These are phyloP conservation scores for Manis crassicaudata DNA, from an alignment of 2,797 vertebrate genomes.

Conservation along the genomic window DNA sequence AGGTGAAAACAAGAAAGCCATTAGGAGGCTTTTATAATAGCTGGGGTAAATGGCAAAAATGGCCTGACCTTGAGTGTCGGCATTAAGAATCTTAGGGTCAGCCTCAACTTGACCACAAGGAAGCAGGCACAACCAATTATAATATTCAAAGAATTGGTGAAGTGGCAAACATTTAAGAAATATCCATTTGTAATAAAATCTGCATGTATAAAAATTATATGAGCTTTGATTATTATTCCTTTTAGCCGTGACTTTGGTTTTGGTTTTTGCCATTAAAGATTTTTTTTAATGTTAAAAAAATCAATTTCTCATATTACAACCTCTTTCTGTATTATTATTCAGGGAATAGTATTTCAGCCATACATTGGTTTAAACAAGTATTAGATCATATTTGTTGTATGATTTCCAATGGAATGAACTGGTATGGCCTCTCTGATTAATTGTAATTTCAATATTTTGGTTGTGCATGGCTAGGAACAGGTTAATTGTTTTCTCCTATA, in stretches of 20 bases:
- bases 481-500: slow-evolving; percentile 31
- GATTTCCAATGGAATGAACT: slow-evolving; percentile 20
- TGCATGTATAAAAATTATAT: not conserved
- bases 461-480: slow-evolving; percentile 10
- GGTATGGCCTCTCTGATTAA: not conserved
- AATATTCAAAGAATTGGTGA: not conserved
- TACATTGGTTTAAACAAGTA: not conserved
- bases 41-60: not conserved
- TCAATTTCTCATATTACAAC: not conserved
- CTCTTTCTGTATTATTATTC: not conserved
- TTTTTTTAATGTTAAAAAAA: not conserved
- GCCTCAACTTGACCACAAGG: not conserved
- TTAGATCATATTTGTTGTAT: not conserved
- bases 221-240: not conserved
- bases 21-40: not conserved
- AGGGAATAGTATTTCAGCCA: not conserved
- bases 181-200: not conserved
- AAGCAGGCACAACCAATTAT: not conserved
- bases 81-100: not conserved
- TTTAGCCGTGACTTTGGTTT: not conserved
- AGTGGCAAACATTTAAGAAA: not conserved
- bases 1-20: not conserved
- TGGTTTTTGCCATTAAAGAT: not conserved
- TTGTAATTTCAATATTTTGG: slow-evolving; percentile 43
- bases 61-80: not conserved